phyloP scores from a whole-genome alignment of 2,797 vertebrate species.

The Melanotaenia pygmaea region DNA sequence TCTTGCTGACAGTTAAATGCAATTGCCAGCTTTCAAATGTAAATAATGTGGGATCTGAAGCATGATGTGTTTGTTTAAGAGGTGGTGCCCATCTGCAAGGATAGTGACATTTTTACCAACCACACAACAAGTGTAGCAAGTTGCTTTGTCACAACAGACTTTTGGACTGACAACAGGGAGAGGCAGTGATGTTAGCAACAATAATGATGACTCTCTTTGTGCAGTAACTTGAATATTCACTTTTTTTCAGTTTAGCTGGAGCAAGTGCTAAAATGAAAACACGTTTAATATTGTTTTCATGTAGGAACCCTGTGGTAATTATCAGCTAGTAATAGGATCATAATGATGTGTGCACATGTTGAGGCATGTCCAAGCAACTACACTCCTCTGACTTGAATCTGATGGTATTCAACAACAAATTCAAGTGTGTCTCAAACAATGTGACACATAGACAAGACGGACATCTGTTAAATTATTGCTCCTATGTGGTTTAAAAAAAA shows the following conservation, averaged over 20 bases:
- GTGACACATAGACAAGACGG: neutral
- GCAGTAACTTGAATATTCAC: neutral
- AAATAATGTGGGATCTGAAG: constrained; percentile 61
- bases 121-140: constrained; percentile 8
- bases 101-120: constrained; percentile 10
- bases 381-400: constrained; percentile 9
- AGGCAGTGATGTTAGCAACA: constrained; percentile 11
- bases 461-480: neutral
- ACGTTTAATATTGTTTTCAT: neutral
- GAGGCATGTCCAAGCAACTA: constrained; percentile 4
- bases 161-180: constrained; percentile 18
- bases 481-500: constrained; percentile 14
- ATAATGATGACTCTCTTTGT: neutral
- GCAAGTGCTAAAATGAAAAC: neutral
- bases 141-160: neutral
- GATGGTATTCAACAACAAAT: neutral
- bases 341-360: constrained; percentile 14
- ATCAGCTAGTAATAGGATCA: neutral
- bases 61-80: constrained; percentile 68
- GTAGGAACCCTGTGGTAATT: neutral
- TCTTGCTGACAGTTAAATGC: constrained; percentile 52
- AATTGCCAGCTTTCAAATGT: constrained; percentile 60
- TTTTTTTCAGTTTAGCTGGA: neutral
- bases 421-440: neutral
- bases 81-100: constrained; percentile 52